Conservation (phyloP, 2,113 vertebrate genomes). For the Lycocorax pyrrhopterus region DNA sequence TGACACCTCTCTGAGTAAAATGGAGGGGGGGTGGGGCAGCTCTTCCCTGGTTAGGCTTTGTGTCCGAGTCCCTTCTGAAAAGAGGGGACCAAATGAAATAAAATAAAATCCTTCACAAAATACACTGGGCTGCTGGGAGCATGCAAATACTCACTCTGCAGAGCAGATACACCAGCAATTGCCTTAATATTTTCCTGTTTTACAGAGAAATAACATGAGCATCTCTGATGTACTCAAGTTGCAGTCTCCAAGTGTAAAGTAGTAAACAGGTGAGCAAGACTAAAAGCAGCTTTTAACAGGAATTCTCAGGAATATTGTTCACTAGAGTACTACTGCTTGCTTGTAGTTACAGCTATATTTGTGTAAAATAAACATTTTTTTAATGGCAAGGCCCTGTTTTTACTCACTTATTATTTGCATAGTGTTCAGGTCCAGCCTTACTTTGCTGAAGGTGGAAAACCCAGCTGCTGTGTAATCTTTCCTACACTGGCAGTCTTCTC, state of each 20-base stretch:
- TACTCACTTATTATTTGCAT: slow-evolving; percentile 95
- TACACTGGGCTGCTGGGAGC: background rate
- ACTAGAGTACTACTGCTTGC: background rate
- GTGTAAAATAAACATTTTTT: background rate
- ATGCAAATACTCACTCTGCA: background rate
- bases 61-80: background rate
- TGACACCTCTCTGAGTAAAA: background rate
- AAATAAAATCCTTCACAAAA: background rate
- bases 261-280: background rate
- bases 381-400: slow-evolving; percentile 21
- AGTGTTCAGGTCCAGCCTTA: slow-evolving; percentile 86
- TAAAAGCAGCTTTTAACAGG: background rate
- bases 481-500: slow-evolving; percentile 88
- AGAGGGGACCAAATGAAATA: background rate
- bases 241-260: background rate
- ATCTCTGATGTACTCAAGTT: background rate
- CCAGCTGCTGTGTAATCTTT: slow-evolving; percentile 91
- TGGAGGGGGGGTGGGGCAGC: background rate
- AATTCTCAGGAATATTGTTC: background rate
- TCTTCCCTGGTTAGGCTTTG: background rate
- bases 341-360: slow-evolving; percentile 12
- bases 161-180: background rate
- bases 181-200: background rate
- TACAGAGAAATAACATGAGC: background rate
- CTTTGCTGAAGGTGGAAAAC: slow-evolving; percentile 89